Evolutionary conservation across 2,888 invertebrate genomes (phyloP).

Genomic region (Leptinotarsa peninsularis): DNA sequence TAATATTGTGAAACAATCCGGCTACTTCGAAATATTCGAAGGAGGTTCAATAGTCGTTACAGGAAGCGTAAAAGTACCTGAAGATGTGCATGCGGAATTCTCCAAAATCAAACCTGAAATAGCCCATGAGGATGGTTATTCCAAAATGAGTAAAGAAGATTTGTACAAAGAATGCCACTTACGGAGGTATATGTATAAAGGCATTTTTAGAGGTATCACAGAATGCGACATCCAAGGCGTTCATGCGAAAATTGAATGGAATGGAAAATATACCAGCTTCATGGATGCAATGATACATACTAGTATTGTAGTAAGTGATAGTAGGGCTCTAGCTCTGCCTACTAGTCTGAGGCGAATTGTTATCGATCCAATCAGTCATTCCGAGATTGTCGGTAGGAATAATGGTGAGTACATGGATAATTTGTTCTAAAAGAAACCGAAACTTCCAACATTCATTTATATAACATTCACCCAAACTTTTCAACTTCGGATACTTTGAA

Average conservation of each 20-base stretch:
- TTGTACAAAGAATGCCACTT: conserved; percentile 67
- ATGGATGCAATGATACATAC: conserved; percentile 78
- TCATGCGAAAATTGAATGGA: conserved; percentile 68
- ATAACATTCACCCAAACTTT: too few species aligned
- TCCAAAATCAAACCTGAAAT: background rate
- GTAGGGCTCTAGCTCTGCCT: conserved; percentile 68
- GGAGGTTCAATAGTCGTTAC: conserved; percentile 76
- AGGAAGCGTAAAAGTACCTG: conserved; percentile 72
- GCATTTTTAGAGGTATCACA: conserved; percentile 68
- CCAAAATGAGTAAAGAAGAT: conserved; percentile 1
- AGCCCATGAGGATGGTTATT: conserved; percentile 16
- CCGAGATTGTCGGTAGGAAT: conserved; percentile 44
- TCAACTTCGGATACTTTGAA: too few species aligned
- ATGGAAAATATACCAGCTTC: conserved; percentile 77
- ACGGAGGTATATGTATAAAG: conserved; percentile 70
- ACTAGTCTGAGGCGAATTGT: conserved; percentile 70
- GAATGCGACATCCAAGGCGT: conserved; percentile 65
- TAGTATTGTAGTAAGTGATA: conserved; percentile 68
- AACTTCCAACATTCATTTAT: too few species aligned
- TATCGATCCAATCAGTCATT: conserved; percentile 69
- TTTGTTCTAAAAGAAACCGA: too few species aligned
- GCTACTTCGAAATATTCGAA: conserved; percentile 65
- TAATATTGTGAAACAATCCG: conserved; percentile 53
- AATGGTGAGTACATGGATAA: too few species aligned
- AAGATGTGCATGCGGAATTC: conserved; percentile 62